Evolutionary conservation across 2,797 vertebrate species (phyloP).

Genomic region (Helostoma temminkii): DNA sequence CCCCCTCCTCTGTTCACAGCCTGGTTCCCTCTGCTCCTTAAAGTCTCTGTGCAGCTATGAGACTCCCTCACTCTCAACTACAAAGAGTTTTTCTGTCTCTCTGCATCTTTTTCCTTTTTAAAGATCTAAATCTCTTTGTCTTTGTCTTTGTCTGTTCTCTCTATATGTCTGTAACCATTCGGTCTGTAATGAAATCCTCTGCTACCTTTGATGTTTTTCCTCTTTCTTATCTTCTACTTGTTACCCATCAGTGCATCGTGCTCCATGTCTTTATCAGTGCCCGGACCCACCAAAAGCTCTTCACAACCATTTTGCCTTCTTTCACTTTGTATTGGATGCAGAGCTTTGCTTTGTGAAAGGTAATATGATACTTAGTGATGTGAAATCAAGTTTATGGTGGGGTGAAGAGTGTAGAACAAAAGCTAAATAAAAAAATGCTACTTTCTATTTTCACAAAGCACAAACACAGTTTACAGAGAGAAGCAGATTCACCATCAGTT

Average conservation of each 20-base stretch:
- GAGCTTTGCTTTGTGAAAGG: constrained; percentile 3
- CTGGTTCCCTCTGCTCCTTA: constrained; percentile 20
- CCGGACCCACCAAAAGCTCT: constrained; percentile 8
- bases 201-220: constrained; percentile 40
- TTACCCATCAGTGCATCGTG: constrained; percentile 41
- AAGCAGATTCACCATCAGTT: neutral
- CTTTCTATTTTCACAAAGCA: neutral
- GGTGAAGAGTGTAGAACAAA: neutral
- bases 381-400: neutral
- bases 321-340: constrained; percentile 15
- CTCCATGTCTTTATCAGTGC: constrained; percentile 30
- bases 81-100: constrained; percentile 35
- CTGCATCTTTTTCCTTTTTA: constrained; percentile 28
- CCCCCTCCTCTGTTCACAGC: constrained; percentile 33
- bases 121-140: constrained; percentile 40
- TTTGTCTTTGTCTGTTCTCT: constrained; percentile 37
- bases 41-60: constrained; percentile 24
- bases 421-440: neutral
- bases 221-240: constrained; percentile 36
- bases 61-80: constrained; percentile 28
- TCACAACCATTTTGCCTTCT: constrained; percentile 15
- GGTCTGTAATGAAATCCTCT: constrained; percentile 28
- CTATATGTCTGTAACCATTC: constrained; percentile 30
- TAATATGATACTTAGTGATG: constrained; percentile 21
- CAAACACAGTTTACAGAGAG: neutral